Base-by-base conservation (phyloP, 2,113 vertebrate species). In the Siniperca knerii region DNA sequence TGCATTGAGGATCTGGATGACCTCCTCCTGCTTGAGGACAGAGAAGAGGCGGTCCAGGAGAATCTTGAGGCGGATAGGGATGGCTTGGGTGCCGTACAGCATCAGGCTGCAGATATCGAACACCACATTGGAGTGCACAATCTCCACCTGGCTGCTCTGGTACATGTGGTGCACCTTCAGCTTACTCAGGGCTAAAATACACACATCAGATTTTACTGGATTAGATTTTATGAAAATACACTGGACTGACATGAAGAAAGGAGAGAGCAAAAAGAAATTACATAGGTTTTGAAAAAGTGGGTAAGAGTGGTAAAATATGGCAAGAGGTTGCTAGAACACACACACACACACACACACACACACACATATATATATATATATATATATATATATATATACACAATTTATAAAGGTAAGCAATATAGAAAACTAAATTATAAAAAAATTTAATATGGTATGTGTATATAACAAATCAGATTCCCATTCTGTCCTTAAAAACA, bases 91-190 rank as follows among this genome's bases (percentile, higher is more conserved):
- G 66, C 98, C 98, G 0, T 98, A 99, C 7, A 99, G 90, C 97
- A 99, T 99, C 89, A 99, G 96, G 93, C 98, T 99, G 96, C 98
- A 98, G 85, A 99, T 99, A 82, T 99, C 98, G 55, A 99, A 99
- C 75, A 99, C 98, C 91, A 99, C 98, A 54, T 97, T 99, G 95
- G 97, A 98, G 91, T 99, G 98, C 82, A 99, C 98, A 11, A 99
- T 98, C 95, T 99, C 98, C 93, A 99, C 98, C 94, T 98, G 98
- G 93, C 97, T 97, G 82, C 97, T 94, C 65, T 98, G 97, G 82
- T 97, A 98, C 90, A 97, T 87, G 60, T 97, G 95, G 50, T 98
- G 98, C 87, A 97, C 95, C 96, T 98, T 97, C 91, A 99, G 94
- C 88, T 99, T 99, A 91, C 98, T 99, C 62, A 99, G 94, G 48